Evolutionary conservation across 1,140 invertebrate genomes (phyloP).

Genomic region (Neodiprion lecontei): DNA sequence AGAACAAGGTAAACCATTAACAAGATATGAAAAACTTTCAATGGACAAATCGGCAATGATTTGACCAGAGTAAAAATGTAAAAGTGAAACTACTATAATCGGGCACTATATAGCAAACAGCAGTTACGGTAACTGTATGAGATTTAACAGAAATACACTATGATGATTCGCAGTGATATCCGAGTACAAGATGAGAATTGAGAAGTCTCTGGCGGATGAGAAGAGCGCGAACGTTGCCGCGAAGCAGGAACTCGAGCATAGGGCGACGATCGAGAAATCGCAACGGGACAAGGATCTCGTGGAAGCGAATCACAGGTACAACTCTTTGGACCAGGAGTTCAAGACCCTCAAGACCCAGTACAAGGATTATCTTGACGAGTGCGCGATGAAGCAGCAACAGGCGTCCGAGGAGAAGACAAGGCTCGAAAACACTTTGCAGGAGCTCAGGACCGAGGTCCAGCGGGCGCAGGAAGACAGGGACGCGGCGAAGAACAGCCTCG

Average conservation of each 20-base stretch:
- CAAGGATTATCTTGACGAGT: conserved; percentile 52
- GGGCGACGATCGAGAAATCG: conserved; percentile 57
- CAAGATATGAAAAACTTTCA: too few relatives aligned
- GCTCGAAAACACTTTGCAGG: conserved; percentile 38
- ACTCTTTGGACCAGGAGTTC: conserved; percentile 58
- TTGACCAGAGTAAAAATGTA: too few relatives aligned
- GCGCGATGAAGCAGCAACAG: conserved; percentile 46
- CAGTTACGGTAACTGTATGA: too few relatives aligned
- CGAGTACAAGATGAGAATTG: conserved; percentile 61
- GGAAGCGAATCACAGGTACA: conserved; percentile 59
- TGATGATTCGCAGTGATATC: conserved; percentile 57
- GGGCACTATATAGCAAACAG: too few relatives aligned
- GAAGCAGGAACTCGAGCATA: conserved; percentile 59
- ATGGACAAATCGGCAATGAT: too few relatives aligned
- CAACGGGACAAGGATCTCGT: conserved; percentile 58
- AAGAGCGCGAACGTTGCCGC: conserved; percentile 58
- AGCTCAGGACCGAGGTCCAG: conserved; percentile 43
- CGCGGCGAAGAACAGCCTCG: conserved; percentile 50
- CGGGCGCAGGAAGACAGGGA: conserved; percentile 44
- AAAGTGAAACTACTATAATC: too few relatives aligned
- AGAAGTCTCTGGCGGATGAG: conserved; percentile 62
- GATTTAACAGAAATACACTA: too few relatives aligned
- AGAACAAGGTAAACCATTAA: too few relatives aligned
- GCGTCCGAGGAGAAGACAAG: conserved; percentile 41
- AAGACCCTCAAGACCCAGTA: conserved; percentile 57